These are phyloP conservation scores for Drosophila repleta DNA, from an alignment of 1,140 invertebrate genomes.

Conservation along the genomic window DNA sequence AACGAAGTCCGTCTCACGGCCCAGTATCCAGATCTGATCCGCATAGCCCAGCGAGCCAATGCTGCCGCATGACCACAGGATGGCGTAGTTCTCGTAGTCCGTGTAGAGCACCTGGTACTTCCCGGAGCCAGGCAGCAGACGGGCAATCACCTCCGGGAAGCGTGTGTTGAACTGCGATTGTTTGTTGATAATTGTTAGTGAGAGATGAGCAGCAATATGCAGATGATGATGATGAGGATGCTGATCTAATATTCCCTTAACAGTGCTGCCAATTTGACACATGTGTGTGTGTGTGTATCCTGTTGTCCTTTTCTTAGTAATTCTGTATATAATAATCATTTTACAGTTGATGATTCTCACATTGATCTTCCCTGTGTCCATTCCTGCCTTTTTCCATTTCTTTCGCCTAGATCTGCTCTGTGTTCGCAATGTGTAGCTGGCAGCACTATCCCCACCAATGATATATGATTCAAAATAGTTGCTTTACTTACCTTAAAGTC, in stretches of 20 bases:
- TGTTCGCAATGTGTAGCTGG: no score
- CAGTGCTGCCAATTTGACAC: no score
- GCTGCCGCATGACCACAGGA: conserved; percentile 89
- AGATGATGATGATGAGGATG: background rate
- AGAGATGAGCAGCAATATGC: background rate
- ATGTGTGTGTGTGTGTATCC: no score
- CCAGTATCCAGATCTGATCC: conserved; percentile 88
- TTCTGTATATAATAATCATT: no score
- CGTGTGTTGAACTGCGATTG: conserved; percentile 85
- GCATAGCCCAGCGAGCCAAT: conserved; percentile 84
- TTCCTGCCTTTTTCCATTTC: no score
- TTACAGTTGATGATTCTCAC: no score
- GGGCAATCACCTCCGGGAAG: conserved; percentile 87
- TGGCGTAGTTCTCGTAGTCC: conserved; percentile 88
- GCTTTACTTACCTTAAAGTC: conserved; percentile 76
- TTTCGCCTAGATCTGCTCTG: no score
- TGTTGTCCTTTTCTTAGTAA: no score
- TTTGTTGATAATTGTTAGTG: background rate
- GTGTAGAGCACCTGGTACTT: conserved; percentile 89
- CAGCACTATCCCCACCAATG: background rate
- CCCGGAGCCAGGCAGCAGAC: conserved; percentile 88
- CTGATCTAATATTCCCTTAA: background rate
- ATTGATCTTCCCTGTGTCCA: no score
- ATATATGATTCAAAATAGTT: background rate
- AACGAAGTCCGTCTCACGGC: conserved; percentile 85